Evolutionary conservation across 92 coral and sea anemone species (phyloP), one percentile per base, ranked within the genome.

Genomic region (Plumapathes pennacea): DNA sequence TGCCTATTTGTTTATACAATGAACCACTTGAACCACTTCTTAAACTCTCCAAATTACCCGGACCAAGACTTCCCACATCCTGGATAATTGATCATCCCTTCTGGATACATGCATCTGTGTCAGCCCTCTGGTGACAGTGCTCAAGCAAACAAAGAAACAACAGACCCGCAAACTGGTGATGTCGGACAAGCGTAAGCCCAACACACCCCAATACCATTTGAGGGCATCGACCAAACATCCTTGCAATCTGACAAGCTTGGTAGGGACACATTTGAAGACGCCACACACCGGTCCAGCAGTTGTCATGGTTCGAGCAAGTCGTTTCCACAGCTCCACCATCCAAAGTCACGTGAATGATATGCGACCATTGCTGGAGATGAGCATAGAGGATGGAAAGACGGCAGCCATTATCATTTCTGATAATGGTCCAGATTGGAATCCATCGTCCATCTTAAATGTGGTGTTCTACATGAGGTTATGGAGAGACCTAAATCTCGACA

Each of bases 21-120:
- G n/a, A n/a, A n/a, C n/a, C n/a, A n/a, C n/a, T n/a, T n/a, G n/a
- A n/a, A n/a, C n/a, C n/a, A n/a, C n/a, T n/a, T n/a, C n/a, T n/a
- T n/a, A n/a, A n/a, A n/a, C n/a, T n/a, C n/a, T n/a, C n/a, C n/a
- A n/a, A n/a, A n/a, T n/a, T n/a, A n/a, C n/a, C 46, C 3, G 20
- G 46, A 40, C 13, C 46, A 40, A 5, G 46, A 40, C 20, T 40
- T 40, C 13, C 82, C 82, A 13, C 64, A 46, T 41, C 68, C 75
- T 32, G 75, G 75, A 19, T 64, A 74, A 50, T 60, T 74, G 24
- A 36, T 74, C 49, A 65, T 68, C 24, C 50, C 74, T 24, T 62
- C 74, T 17, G 74, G 74, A 50, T 74, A 63, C 23, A 62, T 57
- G 66, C 51, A 36, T 49, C 67, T 57, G 49, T 38, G 25, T 9